Base-by-base conservation (phyloP, 2,113 vertebrate genomes). In the Isichthys henryi region DNA sequence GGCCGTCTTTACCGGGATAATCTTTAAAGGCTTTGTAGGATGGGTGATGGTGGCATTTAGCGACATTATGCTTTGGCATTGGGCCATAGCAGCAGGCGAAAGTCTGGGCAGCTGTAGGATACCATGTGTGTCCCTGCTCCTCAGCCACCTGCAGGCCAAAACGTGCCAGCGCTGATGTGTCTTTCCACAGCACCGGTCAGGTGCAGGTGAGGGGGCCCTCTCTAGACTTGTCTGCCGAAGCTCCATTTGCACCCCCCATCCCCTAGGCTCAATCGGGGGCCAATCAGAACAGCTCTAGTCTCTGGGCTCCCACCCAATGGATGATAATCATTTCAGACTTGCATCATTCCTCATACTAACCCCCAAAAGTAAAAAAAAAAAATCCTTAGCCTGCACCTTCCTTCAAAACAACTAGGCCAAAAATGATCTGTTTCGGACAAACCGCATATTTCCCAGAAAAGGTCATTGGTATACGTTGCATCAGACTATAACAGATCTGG, bases 251-350 rank as follows among this genome's bases (percentile, higher is more conserved):
- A 95, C 94, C 93, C 94, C 95, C 95, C 94, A 95, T 95, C 90
- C 88, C 90, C 91, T 90, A 62, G 50, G 45, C n/a, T 88, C 80
- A 77, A 77, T 77, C 74, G 15, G 35, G 5, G 74, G 15, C 13
- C 74, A 80, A 43, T 6, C 74, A 77, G 70, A 77, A 77, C 70
- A 77, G 15, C 35, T 19, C 31, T 6, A 35, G 17, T 49, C 80
- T 43, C 85, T 87, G 86, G 93, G 88, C 91, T 92, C 94, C 92
- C 93, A 94, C 92, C 93, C 94, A 91, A 91, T 93, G 93, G 93
- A 95, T 95, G 94, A 94, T 94, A 94, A 95, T 95, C 94, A 92
- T 92, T 93, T 94, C 92, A 90, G 92, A 94, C 95, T 94, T 93
- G 93, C 93, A 93, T 94, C 94, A 94, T 92, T 93, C 93, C 93